phyloP scores from a whole-genome alignment of 2,888 invertebrate species.

The Phyllotreta cruciferae region DNA sequence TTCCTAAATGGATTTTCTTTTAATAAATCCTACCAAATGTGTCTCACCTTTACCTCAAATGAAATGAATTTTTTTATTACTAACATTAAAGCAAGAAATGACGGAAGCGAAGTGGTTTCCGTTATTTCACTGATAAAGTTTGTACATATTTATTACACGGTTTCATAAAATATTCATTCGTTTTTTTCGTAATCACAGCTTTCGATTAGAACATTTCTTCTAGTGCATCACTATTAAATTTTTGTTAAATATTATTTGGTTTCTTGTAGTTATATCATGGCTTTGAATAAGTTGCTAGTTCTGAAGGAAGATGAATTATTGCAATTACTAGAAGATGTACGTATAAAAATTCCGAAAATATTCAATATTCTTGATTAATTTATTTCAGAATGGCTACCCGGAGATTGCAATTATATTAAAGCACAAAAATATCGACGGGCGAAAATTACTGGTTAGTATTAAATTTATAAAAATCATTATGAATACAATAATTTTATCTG shows the following conservation, averaged over 20 bases:
- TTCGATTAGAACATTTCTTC: background rate
- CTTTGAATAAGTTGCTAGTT: slow-evolving; percentile 4
- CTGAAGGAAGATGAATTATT: slow-evolving; percentile 13
- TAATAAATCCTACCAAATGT: no score
- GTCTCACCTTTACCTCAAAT: no score
- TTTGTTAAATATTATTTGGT: background rate
- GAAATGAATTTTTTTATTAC: no score
- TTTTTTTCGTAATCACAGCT: background rate
- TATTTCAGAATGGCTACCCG: slow-evolving; percentile 41
- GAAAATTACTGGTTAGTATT: slow-evolving; percentile 42
- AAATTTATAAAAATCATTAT: background rate
- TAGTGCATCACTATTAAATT: no score
- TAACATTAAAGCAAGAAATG: no score
- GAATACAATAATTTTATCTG: slow-evolving; percentile 2
- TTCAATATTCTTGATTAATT: slow-evolving; percentile 1
- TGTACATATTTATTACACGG: no score
- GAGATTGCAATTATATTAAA: slow-evolving; percentile 37
- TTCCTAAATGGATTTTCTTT: no score
- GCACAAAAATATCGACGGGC: slow-evolving; percentile 37
- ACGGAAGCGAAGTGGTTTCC: no score
- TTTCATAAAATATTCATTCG: background rate
- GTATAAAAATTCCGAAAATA: background rate
- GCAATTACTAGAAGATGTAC: slow-evolving; percentile 13
- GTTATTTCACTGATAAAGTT: no score
- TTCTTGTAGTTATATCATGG: background rate